Conservation (phyloP, 2,888 invertebrate genomes). For the Anarsia innoxiella region DNA sequence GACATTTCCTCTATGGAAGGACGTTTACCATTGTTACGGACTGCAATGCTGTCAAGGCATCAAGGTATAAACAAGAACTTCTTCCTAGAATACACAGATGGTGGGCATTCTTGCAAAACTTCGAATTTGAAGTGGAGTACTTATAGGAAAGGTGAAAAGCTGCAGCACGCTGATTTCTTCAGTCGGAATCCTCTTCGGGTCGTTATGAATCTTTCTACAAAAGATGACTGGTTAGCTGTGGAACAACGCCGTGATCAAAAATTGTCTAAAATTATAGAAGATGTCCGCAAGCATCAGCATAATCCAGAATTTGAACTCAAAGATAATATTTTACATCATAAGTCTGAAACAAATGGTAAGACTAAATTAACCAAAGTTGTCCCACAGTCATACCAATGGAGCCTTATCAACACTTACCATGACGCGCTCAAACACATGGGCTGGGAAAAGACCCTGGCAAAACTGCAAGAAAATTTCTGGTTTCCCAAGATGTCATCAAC, state of each 20-base stretch:
- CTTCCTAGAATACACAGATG: slow-evolving; percentile 3
- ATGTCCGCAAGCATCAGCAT: neutral
- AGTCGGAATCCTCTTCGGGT: no score
- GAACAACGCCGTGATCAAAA: slow-evolving; percentile 16
- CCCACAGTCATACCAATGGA: slow-evolving; percentile 22
- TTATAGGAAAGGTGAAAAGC: slow-evolving; percentile 8
- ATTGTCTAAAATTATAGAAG: slow-evolving; percentile 12
- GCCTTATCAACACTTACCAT: slow-evolving; percentile 22
- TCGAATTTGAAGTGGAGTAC: no score
- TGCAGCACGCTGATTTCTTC: no score
- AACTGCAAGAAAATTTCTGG: slow-evolving; percentile 20
- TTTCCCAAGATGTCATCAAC: slow-evolving; percentile 21
- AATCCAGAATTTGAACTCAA: slow-evolving; percentile 5
- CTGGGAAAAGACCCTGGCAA: slow-evolving; percentile 23
- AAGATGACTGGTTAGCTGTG: slow-evolving; percentile 16
- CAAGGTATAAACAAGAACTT: slow-evolving; percentile 1
- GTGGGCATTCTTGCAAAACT: slow-evolving; percentile 7
- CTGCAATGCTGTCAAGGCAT: slow-evolving; percentile 4
- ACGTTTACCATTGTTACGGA: slow-evolving; percentile 1
- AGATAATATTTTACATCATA: slow-evolving; percentile 10
- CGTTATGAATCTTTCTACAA: slow-evolving; percentile 12
- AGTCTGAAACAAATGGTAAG: neutral
- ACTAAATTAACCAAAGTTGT: slow-evolving; percentile 9
- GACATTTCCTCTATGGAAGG: slow-evolving; percentile 2
- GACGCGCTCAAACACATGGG: slow-evolving; percentile 20